Base-by-base conservation (phyloP, 2,797 vertebrate genomes). In the Picus viridis region DNA sequence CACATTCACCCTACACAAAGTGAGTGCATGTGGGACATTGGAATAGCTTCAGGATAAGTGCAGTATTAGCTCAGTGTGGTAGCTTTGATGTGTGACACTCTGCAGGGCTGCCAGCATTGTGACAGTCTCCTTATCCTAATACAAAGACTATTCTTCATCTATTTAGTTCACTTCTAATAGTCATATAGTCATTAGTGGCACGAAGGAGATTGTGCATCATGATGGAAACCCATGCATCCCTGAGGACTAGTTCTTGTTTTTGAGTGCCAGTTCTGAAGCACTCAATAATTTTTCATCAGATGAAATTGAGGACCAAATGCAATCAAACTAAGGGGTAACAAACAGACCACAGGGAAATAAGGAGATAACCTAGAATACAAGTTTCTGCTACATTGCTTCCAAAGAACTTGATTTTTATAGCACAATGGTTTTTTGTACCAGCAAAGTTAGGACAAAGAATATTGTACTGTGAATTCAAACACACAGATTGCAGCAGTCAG, bases 1-100 rank as follows among this genome's bases (percentile, higher is more conserved):
- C 71, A 43, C 3, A 10, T 54, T 47, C 89, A 83, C 93, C 86
- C 94, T 94, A 82, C 88, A 94, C 73, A 67, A 62, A 88, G 80
- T 11, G 39, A 77, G 72, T 94, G 80, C 82, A 89, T 86, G 91
- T 92, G 88, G 94, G 91, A 93, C 92, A 87, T 22, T 80, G 80
- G 84, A 96, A 95, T 91, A 94, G 80, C 95, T 95, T 88, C 22
- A 32, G 90, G 81, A 92, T 95, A 97, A 97, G 86, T 92, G 94
- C 81, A 95, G 86, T 87, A 93, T 96, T 96, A 96, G 81, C 96
- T 82, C 92, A 88, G 93, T 90, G 92, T 96, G 96, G 94, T 95
- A 86, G 91, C 90, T 97, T 93, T 97, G 96, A 96, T 94, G 49
- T 84, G 88, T 59, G 83, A 91, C 19, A 89, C 80, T 95, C 95